Evolutionary conservation across 2,797 vertebrate species (phyloP), one percentile per base, ranked within the genome.

Genomic region (Podarcis siculus): DNA sequence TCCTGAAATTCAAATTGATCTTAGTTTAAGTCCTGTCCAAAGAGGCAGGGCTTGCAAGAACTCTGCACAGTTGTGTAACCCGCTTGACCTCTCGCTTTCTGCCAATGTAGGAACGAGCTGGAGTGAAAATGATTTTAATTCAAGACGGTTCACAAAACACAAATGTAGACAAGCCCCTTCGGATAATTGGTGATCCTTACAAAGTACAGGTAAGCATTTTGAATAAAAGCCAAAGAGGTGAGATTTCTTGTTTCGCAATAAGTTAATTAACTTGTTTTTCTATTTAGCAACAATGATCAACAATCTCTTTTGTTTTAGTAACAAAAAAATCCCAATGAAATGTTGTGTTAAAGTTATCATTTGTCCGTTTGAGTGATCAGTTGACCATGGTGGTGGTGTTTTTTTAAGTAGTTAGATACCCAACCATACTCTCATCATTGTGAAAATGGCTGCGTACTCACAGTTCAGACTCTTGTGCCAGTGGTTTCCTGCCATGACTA

Each of bases 41-140:
- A 42, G 4, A 55, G 15, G 1, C 49, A 15, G 49, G 15, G 83
- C 1, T 23, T 45, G 25, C 66, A 67, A 42, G 21, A 80, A 45
- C 10, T 15, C 15, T 69, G 15, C n/a, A 9, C 30, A 61, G 4
- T 55, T n/a, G 30, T 23, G 23, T 13, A 61, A 78, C 9, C 4
- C 6, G 13, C 27, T 45, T 77, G 32, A 81, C 7, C 7, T 49
- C n/a, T 86, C 64, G 3, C 12, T 27, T 1, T 23, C 32, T 10
- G 3, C 86, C 58, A 4, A 12, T 79, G 6, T 82, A 99, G 98
- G 98, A 99, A 61, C 97, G 98, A 2, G 98, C 98, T 2, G 98
- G 98, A 84, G 98, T 99, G 85, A 99, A 99, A 96, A 99, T 99
- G 98, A 99, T 99, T 93, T 97, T 99, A 79, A 99, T 99, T 94